Evolutionary conservation across 35 echinoderm and acorn worm species (phyloP), one percentile per base, ranked within the genome.

Genomic region (Nesometra sesokonis): DNA sequence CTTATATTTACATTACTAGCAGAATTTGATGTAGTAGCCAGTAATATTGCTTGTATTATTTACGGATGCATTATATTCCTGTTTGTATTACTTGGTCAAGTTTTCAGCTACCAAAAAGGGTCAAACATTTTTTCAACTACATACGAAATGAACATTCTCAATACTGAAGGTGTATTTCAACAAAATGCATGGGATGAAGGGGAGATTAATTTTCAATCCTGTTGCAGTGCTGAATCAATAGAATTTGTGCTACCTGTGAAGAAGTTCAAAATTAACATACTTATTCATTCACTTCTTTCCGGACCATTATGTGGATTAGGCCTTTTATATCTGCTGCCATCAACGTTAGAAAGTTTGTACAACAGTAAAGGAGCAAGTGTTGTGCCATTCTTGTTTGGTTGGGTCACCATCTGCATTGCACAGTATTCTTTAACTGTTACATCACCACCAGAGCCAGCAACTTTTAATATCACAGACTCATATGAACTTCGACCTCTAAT

Each of bases 121-220:
- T 3, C 0, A 27, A 67, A 67, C 52, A 13, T n/a, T n/a, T n/a
- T n/a, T n/a, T n/a, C n/a, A n/a, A n/a, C n/a, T n/a, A n/a, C n/a
- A n/a, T n/a, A n/a, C n/a, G n/a, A n/a, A n/a, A n/a, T n/a, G n/a
- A n/a, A n/a, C n/a, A n/a, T n/a, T n/a, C n/a, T n/a, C n/a, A n/a
- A n/a, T n/a, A n/a, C n/a, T n/a, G n/a, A n/a, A n/a, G n/a, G n/a
- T n/a, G n/a, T n/a, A n/a, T n/a, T n/a, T n/a, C n/a, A n/a, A n/a
- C n/a, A n/a, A n/a, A n/a, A n/a, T n/a, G n/a, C n/a, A n/a, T n/a
- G n/a, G n/a, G n/a, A 99, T 52, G 96, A 99, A 43, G 96, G 94
- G 32, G 96, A 99, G 79, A 88, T 99, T 0, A 93, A 99, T 2
- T 99, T 99, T 99, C 93, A 99, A 17, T 90, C 89, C 0, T 91